Evolutionary conservation across 2,888 invertebrate genomes (phyloP).

Genomic region (Archips crataeganus): DNA sequence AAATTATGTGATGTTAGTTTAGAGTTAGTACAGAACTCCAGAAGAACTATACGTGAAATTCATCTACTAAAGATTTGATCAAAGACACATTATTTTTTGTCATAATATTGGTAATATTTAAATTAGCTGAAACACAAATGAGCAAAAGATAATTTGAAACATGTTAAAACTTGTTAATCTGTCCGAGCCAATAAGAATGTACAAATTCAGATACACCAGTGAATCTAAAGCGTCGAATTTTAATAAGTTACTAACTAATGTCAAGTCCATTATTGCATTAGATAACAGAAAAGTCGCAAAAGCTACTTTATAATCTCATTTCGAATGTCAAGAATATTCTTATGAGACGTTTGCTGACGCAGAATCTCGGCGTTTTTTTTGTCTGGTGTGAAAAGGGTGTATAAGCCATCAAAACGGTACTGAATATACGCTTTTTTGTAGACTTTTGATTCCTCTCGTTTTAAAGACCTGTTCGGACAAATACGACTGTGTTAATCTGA

Average conservation of each 20-base stretch:
- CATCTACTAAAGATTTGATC: not conserved
- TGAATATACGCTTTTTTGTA: constrained; percentile 1
- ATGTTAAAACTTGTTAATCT: not conserved
- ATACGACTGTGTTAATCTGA: not conserved
- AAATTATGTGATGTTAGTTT: not conserved
- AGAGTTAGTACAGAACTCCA: not conserved
- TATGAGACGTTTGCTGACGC: constrained; percentile 7
- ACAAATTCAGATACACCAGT: not conserved
- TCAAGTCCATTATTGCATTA: constrained; percentile 10
- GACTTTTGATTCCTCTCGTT: constrained; percentile 11
- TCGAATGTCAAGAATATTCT: constrained; percentile 30
- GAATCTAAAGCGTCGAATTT: constrained; percentile 2
- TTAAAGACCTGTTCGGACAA: not conserved
- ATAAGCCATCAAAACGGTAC: constrained; percentile 9
- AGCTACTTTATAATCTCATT: constrained; percentile 26
- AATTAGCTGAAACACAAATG: not conserved
- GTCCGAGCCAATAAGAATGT: not conserved
- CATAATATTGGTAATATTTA: too few species aligned
- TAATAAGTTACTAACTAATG: constrained; percentile 10
- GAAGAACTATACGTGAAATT: not conserved
- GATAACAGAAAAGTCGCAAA: constrained; percentile 13
- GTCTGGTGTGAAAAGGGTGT: constrained; percentile 9
- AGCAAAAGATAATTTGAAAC: not conserved
- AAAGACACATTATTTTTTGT: not conserved
- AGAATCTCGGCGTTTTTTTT: constrained; percentile 27